Evolutionary conservation across 2,888 invertebrate species (phyloP).

Genomic region (Cantharis nigra): DNA sequence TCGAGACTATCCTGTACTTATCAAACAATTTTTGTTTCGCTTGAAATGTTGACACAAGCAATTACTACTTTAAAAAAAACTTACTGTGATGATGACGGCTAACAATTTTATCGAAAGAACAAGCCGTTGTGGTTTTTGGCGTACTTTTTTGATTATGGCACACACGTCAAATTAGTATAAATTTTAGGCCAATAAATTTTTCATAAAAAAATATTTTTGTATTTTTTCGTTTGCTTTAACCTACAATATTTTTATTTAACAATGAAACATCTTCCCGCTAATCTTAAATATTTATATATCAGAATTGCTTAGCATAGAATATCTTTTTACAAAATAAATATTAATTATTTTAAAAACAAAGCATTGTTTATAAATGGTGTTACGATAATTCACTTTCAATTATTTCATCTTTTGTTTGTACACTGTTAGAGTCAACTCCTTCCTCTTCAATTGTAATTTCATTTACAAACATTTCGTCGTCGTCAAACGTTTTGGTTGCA

Average conservation of each 20-base stretch:
- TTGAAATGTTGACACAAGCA: neutral
- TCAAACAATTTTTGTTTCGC: neutral
- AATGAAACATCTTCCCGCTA: neutral
- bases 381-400: neutral
- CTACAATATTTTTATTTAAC: slow-evolving; percentile 1
- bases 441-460: slow-evolving; percentile 51
- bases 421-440: neutral
- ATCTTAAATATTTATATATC: neutral
- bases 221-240: neutral
- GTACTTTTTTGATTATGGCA: slow-evolving; percentile 16
- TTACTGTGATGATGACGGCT: slow-evolving; percentile 3
- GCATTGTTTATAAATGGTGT: neutral
- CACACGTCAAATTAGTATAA: slow-evolving; percentile 29
- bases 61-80: neutral
- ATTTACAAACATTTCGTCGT: slow-evolving; percentile 49
- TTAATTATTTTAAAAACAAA: neutral
- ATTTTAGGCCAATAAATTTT: slow-evolving; percentile 35
- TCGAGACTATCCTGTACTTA: neutral
- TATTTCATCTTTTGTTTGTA: neutral
- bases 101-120: neutral
- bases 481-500: slow-evolving; percentile 39
- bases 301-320: neutral
- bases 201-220: slow-evolving; percentile 26
- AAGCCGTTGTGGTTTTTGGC: neutral
- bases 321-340: neutral